A percentile compares a stretch with the other conserved stretches of the same genome.
phyloP scores from a whole-genome alignment of 2,797 vertebrate species.

The Danio albolineatus region DNA sequence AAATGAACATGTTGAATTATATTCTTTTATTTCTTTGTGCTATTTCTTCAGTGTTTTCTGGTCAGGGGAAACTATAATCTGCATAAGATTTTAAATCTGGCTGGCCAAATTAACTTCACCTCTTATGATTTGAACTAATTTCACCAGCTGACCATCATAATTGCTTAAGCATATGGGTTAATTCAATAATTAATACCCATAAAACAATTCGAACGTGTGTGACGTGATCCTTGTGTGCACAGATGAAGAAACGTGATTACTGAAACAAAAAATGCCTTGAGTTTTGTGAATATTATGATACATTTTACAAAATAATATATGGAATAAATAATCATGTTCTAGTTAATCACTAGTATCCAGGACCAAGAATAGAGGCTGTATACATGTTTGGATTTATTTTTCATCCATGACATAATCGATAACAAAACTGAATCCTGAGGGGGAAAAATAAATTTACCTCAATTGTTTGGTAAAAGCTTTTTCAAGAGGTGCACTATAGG shows the following conservation, averaged over 20 bases:
- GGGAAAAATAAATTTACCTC: not conserved
- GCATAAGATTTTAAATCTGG: too few relatives aligned
- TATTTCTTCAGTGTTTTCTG: too few relatives aligned
- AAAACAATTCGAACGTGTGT: not conserved
- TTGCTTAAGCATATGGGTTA: not conserved
- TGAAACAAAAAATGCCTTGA: not conserved
- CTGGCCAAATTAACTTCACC: too few relatives aligned
- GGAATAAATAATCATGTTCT: too few relatives aligned
- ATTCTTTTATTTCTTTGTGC: too few relatives aligned
- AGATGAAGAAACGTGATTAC: not conserved
- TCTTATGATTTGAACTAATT: too few relatives aligned
- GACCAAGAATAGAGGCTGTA: not conserved
- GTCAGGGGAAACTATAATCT: too few relatives aligned
- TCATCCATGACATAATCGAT: constrained; percentile 4
- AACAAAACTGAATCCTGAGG: constrained; percentile 36
- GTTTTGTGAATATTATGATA: not conserved
- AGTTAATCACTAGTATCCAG: not conserved
- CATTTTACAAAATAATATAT: too few relatives aligned
- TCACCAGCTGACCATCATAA: too few relatives aligned
- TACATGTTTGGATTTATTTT: not conserved
- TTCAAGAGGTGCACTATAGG: not conserved
- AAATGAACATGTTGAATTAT: too few relatives aligned
- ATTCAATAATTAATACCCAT: not conserved
- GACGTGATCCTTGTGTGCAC: not conserved
- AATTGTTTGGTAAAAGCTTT: constrained; percentile 15